phyloP scores from a whole-genome alignment of 2,888 invertebrate species.

The Himalopsyche anomala region DNA sequence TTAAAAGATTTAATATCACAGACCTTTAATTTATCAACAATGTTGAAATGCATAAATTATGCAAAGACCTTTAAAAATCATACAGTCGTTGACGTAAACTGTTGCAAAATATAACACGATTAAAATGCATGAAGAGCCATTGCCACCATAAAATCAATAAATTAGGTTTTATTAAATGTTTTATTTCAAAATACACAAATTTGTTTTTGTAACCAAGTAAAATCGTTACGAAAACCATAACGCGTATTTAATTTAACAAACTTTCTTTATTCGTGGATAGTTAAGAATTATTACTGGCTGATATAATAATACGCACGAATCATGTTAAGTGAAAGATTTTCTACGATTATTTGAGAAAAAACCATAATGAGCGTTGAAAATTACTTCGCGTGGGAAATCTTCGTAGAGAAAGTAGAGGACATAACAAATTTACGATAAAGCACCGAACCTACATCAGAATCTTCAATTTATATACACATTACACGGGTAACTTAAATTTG shows the following conservation, averaged over 20 bases:
- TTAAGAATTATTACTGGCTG: background rate
- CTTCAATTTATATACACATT: background rate
- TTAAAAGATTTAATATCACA: no score
- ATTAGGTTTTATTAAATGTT: no score
- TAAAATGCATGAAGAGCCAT: no score
- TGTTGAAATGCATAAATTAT: no score
- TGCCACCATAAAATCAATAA: no score
- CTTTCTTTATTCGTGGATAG: background rate
- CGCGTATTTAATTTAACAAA: background rate
- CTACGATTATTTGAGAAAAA: slow-evolving; percentile 23
- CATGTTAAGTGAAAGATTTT: slow-evolving; percentile 12
- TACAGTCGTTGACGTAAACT: no score
- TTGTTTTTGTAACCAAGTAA: no score
- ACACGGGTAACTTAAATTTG: background rate
- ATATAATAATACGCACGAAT: slow-evolving; percentile 2
- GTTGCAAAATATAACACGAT: no score
- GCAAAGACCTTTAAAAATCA: no score
- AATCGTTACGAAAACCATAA: background rate
- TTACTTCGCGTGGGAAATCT: background rate
- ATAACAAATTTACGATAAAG: background rate
- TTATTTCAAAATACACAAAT: no score
- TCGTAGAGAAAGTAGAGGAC: background rate
- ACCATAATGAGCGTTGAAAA: background rate
- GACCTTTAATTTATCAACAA: no score
- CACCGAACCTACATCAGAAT: background rate